Evolutionary conservation across 1,140 invertebrate species (phyloP), one percentile per base, ranked within the genome.

Genomic region (Brachionus koreanus): DNA sequence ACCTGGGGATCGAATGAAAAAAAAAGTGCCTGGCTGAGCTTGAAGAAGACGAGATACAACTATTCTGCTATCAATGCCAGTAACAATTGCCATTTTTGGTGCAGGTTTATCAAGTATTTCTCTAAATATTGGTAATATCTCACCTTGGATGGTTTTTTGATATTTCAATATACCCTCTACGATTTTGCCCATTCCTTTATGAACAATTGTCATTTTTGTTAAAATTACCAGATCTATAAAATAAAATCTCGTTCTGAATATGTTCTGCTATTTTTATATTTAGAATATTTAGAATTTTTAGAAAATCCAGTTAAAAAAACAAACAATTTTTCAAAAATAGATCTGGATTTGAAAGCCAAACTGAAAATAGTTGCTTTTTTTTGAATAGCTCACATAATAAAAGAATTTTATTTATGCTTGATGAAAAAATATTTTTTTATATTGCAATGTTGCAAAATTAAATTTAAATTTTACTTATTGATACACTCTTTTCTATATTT

Each of bases 41-140:
- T 96, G 93, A 43, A 95, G 96, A 89, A 98, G 97, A 87, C 94
- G 91, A 83, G 95, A 95, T 23, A 95, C 94, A 84, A 97, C 93
- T 93, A 98, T 95, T 90, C 96, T 91, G 88, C 94, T 95, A 90
- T 98, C 96, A 93, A 98, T 97, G 89, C 96, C 98, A 16, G 95
- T 96, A 88, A 98, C 96, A 89, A 98, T 95, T 82, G 98, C 92
- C 83, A 95, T 94, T 91, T 95, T 95, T 6, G 96, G 96, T 94
- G 79, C n/a, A 42, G 79, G 79, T 63, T 57, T 43, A n/a, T 67
- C 37, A 9, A 67, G 16, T n/a, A 82, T 65, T 82, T 82, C 39
- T 49, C 57, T 65, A 57, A 82, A 82, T 35, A 65, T 19, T 29
- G 57, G 57, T 23, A 69, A 43, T 19, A 82, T 13, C 7, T 65